Evolutionary conservation across 2,113 vertebrate genomes (phyloP).

Genomic region (Cathartes aura): DNA sequence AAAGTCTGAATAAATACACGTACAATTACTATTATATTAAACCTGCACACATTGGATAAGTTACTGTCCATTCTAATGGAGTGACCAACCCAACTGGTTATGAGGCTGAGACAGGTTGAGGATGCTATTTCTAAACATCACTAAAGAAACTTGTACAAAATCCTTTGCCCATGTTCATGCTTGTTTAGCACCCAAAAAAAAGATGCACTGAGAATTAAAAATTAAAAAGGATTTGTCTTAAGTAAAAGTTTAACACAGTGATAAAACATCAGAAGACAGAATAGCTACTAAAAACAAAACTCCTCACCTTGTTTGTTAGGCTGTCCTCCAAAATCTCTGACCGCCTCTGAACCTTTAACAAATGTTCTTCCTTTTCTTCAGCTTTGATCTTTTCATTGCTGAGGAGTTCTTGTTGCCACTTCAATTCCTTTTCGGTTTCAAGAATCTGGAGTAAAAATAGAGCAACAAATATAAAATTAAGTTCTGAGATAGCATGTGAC

Average conservation of each 20-base stretch:
- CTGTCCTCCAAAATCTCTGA: background rate
- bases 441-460: background rate
- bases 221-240: background rate
- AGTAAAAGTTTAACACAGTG: background rate
- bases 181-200: background rate
- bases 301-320: background rate
- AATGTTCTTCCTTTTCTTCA: background rate
- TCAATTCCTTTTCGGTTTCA: background rate
- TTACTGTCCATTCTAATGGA: background rate
- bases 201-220: fast-evolving
- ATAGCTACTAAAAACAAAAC: background rate
- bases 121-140: background rate
- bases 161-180: background rate
- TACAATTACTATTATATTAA: background rate
- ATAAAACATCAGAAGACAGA: background rate
- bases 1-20: background rate
- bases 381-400: background rate
- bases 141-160: background rate
- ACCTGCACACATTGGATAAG: background rate
- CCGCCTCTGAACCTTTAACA: background rate
- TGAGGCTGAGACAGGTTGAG: fast-evolving
- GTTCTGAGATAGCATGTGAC: background rate
- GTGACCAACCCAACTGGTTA: background rate
- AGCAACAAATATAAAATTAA: background rate
- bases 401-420: background rate